These are phyloP conservation scores for Protomyctophum bolini DNA, from an alignment of 2,113 vertebrate genomes.

Conservation along the genomic window DNA sequence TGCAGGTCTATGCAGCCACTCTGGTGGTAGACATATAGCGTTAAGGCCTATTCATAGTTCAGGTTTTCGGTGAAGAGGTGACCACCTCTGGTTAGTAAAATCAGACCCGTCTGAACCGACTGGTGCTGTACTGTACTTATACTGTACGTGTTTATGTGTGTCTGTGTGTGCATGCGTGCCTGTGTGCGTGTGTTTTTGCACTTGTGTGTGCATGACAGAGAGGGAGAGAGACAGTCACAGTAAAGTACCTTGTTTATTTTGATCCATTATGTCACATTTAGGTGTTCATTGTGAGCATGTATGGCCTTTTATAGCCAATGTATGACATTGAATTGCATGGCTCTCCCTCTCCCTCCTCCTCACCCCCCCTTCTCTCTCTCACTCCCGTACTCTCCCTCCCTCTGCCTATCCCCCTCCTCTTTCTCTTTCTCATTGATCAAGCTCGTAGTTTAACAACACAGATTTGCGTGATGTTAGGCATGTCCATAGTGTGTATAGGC, in stretches of 20 bases:
- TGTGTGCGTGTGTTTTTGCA: too few relatives aligned
- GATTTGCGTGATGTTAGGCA: slow-evolving; percentile 44
- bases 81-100: too few relatives aligned
- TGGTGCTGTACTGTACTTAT: neutral
- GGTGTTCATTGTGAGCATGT: neutral
- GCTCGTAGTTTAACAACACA: slow-evolving; percentile 52
- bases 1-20: too few relatives aligned
- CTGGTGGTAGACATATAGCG: too few relatives aligned
- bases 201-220: too few relatives aligned
- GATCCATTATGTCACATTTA: neutral
- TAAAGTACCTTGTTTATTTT: too few relatives aligned
- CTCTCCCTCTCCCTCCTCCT: slow-evolving; percentile 20
- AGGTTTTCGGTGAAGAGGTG: too few relatives aligned
- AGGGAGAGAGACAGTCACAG: too few relatives aligned
- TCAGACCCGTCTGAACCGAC: too few relatives aligned
- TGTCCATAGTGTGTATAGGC: slow-evolving; percentile 24
- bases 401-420: slow-evolving; percentile 7
- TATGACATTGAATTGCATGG: too few relatives aligned
- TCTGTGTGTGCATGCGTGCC: slow-evolving; percentile 3
- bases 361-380: slow-evolving; percentile 42
- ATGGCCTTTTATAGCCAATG: slow-evolving; percentile 19
- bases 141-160: neutral
- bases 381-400: slow-evolving; percentile 36
- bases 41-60: too few relatives aligned
- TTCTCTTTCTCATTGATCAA: slow-evolving; percentile 65